Evolutionary conservation across 2,113 vertebrate genomes (phyloP).

Genomic region (Mustela nigripes): DNA sequence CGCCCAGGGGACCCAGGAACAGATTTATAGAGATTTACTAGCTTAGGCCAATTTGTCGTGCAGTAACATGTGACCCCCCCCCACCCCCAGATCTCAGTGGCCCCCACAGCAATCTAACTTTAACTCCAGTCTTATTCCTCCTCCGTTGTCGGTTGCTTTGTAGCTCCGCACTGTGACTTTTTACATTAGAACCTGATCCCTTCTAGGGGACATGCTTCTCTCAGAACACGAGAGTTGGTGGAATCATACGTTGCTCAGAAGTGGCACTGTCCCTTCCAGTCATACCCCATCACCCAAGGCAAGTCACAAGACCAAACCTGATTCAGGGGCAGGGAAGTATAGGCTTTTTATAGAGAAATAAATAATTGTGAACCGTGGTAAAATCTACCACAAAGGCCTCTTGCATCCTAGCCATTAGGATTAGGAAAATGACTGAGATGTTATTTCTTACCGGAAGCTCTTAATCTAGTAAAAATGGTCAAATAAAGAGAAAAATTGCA

Average conservation of each 20-base stretch:
- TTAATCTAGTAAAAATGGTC: neutral
- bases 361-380: neutral
- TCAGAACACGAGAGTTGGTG: neutral
- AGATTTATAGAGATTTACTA: neutral
- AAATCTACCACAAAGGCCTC: neutral
- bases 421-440: neutral
- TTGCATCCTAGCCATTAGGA: neutral
- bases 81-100: neutral
- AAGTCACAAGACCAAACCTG: neutral
- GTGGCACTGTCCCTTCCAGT: neutral
- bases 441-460: neutral
- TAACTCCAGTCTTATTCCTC: neutral
- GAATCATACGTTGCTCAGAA: neutral
- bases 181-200: neutral
- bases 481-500: neutral
- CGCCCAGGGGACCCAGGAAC: too few species aligned
- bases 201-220: neutral
- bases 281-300: neutral
- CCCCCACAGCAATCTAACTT: neutral
- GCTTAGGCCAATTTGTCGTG: neutral
- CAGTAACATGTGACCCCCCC: neutral
- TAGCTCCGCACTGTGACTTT: neutral
- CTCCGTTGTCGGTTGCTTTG: neutral
- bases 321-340: neutral
- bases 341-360: neutral